phyloP scores from a whole-genome alignment of 2,797 vertebrate species.

The Limosa lapponica region DNA sequence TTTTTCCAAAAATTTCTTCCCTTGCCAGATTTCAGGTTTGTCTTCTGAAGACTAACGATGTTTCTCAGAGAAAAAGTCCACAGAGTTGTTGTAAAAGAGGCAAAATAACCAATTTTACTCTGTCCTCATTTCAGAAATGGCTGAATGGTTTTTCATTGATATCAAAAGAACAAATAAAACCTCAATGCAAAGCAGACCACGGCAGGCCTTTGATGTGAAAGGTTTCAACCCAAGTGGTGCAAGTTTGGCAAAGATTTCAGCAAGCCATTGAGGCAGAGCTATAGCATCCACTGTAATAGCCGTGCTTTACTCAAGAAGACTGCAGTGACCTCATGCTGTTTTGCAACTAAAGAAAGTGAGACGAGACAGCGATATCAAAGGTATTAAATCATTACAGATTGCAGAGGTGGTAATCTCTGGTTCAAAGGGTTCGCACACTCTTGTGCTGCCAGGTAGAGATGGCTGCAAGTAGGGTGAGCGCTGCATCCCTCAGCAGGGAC shows the following conservation, averaged over 20 bases:
- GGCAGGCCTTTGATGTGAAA: neutral
- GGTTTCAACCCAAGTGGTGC: neutral
- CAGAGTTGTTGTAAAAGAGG: neutral
- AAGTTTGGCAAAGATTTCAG: slow-evolving; percentile 1
- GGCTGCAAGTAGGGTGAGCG: slow-evolving; percentile 1
- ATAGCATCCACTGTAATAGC: neutral
- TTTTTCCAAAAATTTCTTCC: neutral
- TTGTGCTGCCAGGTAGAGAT: slow-evolving; percentile 3
- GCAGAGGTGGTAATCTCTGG: slow-evolving; percentile 2
- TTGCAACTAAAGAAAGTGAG: slow-evolving; percentile 63
- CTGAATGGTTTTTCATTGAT: neutral
- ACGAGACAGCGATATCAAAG: slow-evolving; percentile 45
- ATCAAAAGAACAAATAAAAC: neutral
- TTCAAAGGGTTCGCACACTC: neutral
- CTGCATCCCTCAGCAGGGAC: neutral
- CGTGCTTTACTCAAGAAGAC: neutral
- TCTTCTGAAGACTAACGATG: neutral
- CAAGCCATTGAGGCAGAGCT: neutral
- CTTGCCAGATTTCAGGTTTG: neutral
- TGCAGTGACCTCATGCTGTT: slow-evolving; percentile 31
- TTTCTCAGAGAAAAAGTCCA: neutral
- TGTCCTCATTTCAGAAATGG: neutral
- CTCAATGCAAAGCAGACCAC: neutral
- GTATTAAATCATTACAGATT: slow-evolving; percentile 45
- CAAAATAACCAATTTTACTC: neutral